Base-by-base conservation (phyloP, 2,797 vertebrate genomes). In the Rousettus madagascariensis region DNA sequence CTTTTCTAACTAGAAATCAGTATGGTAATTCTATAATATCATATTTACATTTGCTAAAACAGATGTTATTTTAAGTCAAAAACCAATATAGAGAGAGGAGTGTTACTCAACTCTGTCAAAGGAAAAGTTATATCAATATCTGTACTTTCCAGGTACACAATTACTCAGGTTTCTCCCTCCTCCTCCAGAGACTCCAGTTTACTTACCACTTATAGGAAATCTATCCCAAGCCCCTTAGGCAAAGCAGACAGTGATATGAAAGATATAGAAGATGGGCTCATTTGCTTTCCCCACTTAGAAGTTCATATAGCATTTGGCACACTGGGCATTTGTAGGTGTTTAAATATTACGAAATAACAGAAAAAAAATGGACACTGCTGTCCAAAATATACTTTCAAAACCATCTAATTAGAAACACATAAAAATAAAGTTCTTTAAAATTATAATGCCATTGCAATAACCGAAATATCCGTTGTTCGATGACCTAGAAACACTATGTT, bases 131-230 rank as follows among this genome's bases (percentile, higher is more conserved):
- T 30, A 90, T 24, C 87, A 77, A 69, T 84, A 90, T 75, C 63
- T 94, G 11, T 74, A 46, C 57, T 86, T 85, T 53, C 75, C n/a
- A 77, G 53, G 69, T 72, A 90, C 19, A 93, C 59, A 96, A 86
- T 80, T 93, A 89, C 61, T 86, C 59, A 68, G 66, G 49, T 83
- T 90, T 30, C 72, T 55, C 72, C 49, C 49, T 49, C 72, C 49
- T 82, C 41, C 93, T 86, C 88, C 57, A 57, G 94, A 94, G 90
- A 94, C 19, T 69, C 55, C 43, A 59, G 41, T 86, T 93, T 86
- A 75, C 87, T 95, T 93, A 95, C 92, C 79, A 95, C 80, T 80
- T 91, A 97, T 0, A 95, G 95, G 51, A 97, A 97, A 97, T 95
- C 92, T 82, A 95, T 96, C 68, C 75, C 30, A 22, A 94, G 51